Evolutionary conservation across 2,888 invertebrate species (phyloP), one percentile per base, ranked within the genome.

Genomic region (Catocala sponsa): DNA sequence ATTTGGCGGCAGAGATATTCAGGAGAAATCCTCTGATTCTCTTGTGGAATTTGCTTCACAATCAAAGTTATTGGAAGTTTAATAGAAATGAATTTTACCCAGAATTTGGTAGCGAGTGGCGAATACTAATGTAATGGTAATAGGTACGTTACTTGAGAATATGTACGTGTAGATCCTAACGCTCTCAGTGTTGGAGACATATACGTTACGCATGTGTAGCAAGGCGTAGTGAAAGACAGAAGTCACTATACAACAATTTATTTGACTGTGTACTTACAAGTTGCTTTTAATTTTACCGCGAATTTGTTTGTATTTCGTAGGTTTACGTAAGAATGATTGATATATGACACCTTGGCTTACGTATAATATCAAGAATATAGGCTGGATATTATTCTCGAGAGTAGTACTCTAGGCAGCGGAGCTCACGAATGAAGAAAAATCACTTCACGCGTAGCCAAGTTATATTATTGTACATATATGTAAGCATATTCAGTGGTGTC

Each of bases 41-140:
- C 12, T 42, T 6, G 13, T 51, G 33, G 43, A 51, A 49, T 57
- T 44, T 32, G 41, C 32, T 50, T 5, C 42, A 41, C 50, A 55
- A 51, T 51, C 55, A 61, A 56, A 38, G 4, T 35, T 47, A 47
- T 42, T 48, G 47, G 48, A 43, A 49, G 44, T 46, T 50, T 50
- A 48, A 33, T 50, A 50, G 12, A 50, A 50, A 50, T 50, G 48
- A 25, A 32, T 49, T 32, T 56, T 6, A 33, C 6, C 0, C 13
- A 42, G 33, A 56, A 50, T 49, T 49, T 56, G 50, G 38, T 12
- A 35, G 12, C 35, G 12, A 35, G 12, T 38, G 13, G 50, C 4
- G 50, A 12, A 50, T 50, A 50, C 35, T 50, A 35, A 50, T 15
- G 12, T 33, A 33, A 46, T 12, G 46, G 12, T n/a, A 33, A 11